These are phyloP conservation scores for Creontiades dilutus DNA, from an alignment of 2,888 invertebrate species.

Conservation along the genomic window DNA sequence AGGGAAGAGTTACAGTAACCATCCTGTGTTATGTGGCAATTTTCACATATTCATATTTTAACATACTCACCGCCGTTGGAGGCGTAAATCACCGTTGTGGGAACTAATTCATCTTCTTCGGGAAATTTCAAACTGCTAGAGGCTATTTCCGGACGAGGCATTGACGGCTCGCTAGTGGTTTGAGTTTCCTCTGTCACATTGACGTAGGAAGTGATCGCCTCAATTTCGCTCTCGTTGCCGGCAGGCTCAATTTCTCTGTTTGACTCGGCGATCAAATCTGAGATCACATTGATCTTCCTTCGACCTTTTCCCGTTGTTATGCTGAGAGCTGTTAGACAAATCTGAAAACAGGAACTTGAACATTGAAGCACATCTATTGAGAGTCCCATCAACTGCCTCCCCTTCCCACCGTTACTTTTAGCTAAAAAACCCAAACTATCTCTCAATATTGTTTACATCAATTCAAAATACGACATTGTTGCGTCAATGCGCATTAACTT, in stretches of 20 bases:
- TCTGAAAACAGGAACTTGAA: not conserved
- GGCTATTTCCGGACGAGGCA: conserved; percentile 41
- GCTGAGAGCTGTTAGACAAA: conserved; percentile 50
- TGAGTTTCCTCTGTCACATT: conserved; percentile 41
- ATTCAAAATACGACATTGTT: no score
- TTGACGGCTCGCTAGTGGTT: conserved; percentile 8
- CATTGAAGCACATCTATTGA: no score
- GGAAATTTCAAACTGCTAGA: conserved; percentile 22
- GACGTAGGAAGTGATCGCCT: conserved; percentile 3
- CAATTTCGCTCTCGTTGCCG: not conserved
- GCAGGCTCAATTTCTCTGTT: not conserved
- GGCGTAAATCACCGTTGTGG: conserved; percentile 19
- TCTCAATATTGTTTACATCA: no score
- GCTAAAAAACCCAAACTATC: no score
- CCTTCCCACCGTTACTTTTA: no score
- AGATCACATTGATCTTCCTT: not conserved
- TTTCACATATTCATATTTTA: no score
- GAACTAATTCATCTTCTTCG: conserved; percentile 5
- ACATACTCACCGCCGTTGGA: no score
- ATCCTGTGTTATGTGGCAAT: no score
- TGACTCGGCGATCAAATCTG: not conserved
- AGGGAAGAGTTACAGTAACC: no score
- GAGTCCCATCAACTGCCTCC: no score
- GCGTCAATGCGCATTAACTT: no score
- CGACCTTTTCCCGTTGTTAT: conserved; percentile 62